Evolutionary conservation across 2,113 vertebrate genomes (phyloP), one percentile per base, ranked within the genome.

Genomic region (Scalopus aquaticus): DNA sequence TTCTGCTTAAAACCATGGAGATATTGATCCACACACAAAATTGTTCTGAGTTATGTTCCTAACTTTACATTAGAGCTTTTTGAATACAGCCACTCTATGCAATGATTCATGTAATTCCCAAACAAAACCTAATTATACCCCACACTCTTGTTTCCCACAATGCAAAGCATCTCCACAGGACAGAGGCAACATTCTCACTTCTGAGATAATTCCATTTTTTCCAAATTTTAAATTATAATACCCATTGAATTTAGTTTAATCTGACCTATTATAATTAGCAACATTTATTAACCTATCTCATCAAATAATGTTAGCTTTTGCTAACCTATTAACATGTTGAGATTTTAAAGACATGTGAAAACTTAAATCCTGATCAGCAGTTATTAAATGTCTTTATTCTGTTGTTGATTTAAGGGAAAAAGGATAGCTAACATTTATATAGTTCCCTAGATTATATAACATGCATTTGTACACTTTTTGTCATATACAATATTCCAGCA

Each of bases 31-130:
- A 49, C 5, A 77, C 24, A 44, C 13, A 79, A 22, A 94, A 89
- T 56, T 91, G 2, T 62, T 96, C 39, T 91, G 69, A 91, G 91
- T 67, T 95, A 70, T 86, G 30, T 94, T 91, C 54, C 32, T 88
- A 77, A 95, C 26, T 96, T 91, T 4, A n/a, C 7, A 72, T 49
- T 60, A 94, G 73, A 95, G 69, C 83, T 73, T 82, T 91, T 58
- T 81, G 22, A 89, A 90, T 64, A 87, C 2, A 70, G 13, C 22
- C 16, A 78, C 64, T 92, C 60, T 30, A 64, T 76, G 22, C 16
- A 94, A 92, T 94, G 90, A 80, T 80, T 95, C 93, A 37, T 94
- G 22, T 70, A 79, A 86, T n/a, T 95, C 32, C 28, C 60, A 95
- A 91, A 80, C 44, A 87, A 93, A 92, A 74, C 1, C 42, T 76